These are phyloP conservation scores for Chiloscyllium plagiosum DNA, from an alignment of 2,113 vertebrate species.

Conservation along the genomic window DNA sequence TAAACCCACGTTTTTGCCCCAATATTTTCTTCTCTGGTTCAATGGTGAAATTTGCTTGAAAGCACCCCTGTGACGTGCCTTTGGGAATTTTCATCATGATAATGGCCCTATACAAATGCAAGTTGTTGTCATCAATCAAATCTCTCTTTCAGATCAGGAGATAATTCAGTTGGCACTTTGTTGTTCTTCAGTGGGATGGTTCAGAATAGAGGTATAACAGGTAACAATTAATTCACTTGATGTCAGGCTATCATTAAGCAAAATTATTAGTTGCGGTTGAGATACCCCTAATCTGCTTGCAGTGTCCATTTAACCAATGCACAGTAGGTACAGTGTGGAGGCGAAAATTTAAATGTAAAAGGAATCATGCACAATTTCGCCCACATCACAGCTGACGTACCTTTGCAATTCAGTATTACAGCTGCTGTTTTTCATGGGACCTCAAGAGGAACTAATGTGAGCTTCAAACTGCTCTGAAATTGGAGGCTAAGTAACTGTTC, in stretches of 20 bases:
- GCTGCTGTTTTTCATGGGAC: background rate
- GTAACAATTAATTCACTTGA: background rate
- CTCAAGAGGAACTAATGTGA: background rate
- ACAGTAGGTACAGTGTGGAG: background rate
- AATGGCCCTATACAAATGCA: background rate
- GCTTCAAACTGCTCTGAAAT: background rate
- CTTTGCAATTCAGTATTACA: background rate
- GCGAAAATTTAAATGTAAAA: background rate
- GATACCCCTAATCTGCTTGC: background rate
- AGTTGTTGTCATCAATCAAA: background rate
- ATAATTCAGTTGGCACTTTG: background rate
- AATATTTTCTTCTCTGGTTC: background rate
- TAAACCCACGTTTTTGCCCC: background rate
- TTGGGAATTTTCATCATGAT: background rate
- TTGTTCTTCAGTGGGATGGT: background rate
- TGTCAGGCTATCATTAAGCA: background rate
- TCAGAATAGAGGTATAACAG: background rate
- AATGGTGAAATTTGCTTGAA: background rate
- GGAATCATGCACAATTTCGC: background rate
- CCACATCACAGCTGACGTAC: background rate
- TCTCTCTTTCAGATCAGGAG: background rate
- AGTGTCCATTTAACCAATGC: background rate
- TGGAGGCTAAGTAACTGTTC: slow-evolving; percentile 20
- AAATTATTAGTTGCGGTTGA: background rate
- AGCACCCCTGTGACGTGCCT: too few species aligned